These are phyloP conservation scores for Siderastrea siderea DNA, from an alignment of 92 coral and sea anemone species.

Conservation along the genomic window DNA sequence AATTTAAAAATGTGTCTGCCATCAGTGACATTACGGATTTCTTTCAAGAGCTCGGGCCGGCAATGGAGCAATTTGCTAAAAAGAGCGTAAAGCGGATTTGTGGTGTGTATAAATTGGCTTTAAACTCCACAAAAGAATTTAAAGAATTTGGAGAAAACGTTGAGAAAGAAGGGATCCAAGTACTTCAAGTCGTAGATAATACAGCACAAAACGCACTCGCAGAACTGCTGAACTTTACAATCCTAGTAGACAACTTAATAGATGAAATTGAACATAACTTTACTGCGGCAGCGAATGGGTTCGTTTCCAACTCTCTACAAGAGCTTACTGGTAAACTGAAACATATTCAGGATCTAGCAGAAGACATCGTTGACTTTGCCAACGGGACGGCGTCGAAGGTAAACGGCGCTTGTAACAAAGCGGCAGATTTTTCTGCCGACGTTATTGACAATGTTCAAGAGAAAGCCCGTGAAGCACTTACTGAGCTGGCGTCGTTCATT, in stretches of 20 bases:
- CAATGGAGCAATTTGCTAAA: conserved; percentile 68
- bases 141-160: conserved; percentile 83
- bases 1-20: conserved; percentile 80
- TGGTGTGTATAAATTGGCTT: conserved; percentile 72
- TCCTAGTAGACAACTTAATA: conserved; percentile 78
- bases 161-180: conserved; percentile 77
- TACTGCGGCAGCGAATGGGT: conserved; percentile 73
- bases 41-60: conserved; percentile 82
- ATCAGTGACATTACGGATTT: conserved; percentile 92
- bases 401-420: conserved; percentile 81
- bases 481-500: conserved; percentile 77
- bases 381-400: conserved; percentile 85
- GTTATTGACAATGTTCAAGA: conserved; percentile 87
- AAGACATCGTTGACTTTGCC: conserved; percentile 86
- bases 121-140: conserved; percentile 81
- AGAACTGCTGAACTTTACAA: conserved; percentile 88
- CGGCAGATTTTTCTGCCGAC: conserved; percentile 85
- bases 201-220: conserved; percentile 74
- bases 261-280: conserved; percentile 82
- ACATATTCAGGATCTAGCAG: conserved; percentile 78
- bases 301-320: conserved; percentile 75
- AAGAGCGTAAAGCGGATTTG: conserved; percentile 81
- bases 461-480: conserved; percentile 79
- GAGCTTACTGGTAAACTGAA: conserved; percentile 78
- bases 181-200: conserved; percentile 73